Conservation (phyloP, 2,113 vertebrate species). For the Carettochelys insculpta region DNA sequence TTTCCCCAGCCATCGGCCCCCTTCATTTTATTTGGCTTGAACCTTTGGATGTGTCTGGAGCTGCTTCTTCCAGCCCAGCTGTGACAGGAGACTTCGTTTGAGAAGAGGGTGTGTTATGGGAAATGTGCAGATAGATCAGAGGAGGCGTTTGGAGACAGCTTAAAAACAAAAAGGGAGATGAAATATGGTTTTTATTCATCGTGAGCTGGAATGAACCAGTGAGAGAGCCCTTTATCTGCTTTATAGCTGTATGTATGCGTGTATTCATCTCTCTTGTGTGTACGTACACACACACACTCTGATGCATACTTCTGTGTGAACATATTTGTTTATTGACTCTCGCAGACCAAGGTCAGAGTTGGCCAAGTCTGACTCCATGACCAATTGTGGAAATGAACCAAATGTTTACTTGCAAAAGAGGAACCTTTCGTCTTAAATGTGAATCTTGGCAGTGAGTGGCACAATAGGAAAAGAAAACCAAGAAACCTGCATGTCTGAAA, state of each 20-base stretch:
- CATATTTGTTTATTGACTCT: not conserved
- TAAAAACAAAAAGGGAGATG: not conserved
- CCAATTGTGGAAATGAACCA: not conserved
- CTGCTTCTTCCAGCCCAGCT: constrained; percentile 40
- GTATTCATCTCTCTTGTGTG: not conserved
- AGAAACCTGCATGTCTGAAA: constrained; percentile 13
- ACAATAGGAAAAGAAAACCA: not conserved
- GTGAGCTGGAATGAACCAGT: not conserved
- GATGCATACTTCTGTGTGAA: not conserved
- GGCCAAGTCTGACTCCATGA: not conserved
- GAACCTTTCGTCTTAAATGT: not conserved
- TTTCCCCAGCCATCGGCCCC: not conserved
- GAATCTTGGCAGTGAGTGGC: not conserved
- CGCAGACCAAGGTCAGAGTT: constrained; percentile 28
- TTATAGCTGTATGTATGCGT: not conserved
- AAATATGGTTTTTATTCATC: not conserved
- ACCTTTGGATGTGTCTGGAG: constrained; percentile 35
- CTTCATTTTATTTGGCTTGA: not conserved
- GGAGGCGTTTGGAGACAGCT: not conserved
- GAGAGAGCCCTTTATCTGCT: not conserved
- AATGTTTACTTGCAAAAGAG: not conserved
- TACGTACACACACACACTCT: not conserved
- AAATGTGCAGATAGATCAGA: constrained; percentile 4
- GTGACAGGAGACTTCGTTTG: constrained; percentile 4
- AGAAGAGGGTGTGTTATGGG: not conserved